phyloP scores from a whole-genome alignment of 1,140 invertebrate genomes.

The Orchesella cincta region DNA sequence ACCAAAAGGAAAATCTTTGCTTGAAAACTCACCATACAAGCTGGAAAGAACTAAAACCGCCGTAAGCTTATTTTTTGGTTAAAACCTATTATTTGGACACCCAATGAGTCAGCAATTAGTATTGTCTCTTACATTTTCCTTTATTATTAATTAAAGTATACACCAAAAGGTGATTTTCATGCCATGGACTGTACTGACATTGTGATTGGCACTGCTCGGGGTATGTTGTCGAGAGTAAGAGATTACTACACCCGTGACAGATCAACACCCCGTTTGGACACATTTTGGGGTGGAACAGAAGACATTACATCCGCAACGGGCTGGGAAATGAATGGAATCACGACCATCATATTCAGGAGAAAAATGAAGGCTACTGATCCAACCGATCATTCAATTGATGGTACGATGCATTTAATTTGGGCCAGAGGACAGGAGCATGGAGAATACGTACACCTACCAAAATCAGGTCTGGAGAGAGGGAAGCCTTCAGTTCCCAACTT shows the following conservation, averaged over 20 bases:
- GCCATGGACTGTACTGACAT: constrained; percentile 95
- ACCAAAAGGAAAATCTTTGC: too few relatives aligned
- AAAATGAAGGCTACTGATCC: constrained; percentile 64
- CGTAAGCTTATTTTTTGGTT: too few relatives aligned
- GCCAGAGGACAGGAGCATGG: constrained; percentile 79
- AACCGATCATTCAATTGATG: constrained; percentile 33
- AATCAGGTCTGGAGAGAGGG: constrained; percentile 68
- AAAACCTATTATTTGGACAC: too few relatives aligned
- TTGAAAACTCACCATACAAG: background rate
- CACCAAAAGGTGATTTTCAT: constrained; percentile 67
- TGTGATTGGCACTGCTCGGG: constrained; percentile 75
- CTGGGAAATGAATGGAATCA: constrained; percentile 82
- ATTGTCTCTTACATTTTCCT: too few relatives aligned
- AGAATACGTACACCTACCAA: constrained; percentile 72
- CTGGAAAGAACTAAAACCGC: background rate
- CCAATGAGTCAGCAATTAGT: too few relatives aligned
- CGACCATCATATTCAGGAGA: constrained; percentile 84
- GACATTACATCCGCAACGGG: constrained; percentile 83
- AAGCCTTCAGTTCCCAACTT: constrained; percentile 70
- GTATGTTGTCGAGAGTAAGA: constrained; percentile 74
- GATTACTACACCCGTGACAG: constrained; percentile 91
- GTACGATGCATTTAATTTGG: constrained; percentile 86
- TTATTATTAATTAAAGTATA: constrained; percentile 63
- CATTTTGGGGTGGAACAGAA: constrained; percentile 81
- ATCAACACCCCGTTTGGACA: constrained; percentile 81